Evolutionary conservation across 1,140 invertebrate genomes (phyloP).

Genomic region (Drosophila serrata): DNA sequence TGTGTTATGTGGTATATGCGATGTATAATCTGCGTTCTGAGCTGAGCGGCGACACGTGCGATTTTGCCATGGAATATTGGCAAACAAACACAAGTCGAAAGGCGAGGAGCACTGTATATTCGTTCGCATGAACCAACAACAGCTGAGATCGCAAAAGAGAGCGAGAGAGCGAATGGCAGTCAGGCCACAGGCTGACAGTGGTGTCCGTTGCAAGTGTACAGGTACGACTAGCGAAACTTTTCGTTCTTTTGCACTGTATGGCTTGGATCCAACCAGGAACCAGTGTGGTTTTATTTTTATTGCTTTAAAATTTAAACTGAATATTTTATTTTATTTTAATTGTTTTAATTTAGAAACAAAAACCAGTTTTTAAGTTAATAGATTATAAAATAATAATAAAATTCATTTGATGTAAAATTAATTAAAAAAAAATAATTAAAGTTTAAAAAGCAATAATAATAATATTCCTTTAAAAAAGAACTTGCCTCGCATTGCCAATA

Average conservation of each 20-base stretch:
- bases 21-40: conserved; percentile 21
- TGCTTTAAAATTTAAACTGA: too few relatives aligned
- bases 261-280: neutral
- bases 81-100: conserved; percentile 24
- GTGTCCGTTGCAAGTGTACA: neutral
- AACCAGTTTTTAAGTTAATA: too few relatives aligned
- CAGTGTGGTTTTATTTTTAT: neutral
- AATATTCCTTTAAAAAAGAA: too few relatives aligned
- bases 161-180: conserved; percentile 36
- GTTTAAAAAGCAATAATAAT: neutral
- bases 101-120: conserved; percentile 10
- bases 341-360: neutral
- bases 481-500: neutral
- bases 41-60: conserved; percentile 46
- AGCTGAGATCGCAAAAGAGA: conserved; percentile 42
- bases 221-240: neutral
- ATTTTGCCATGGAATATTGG: conserved; percentile 47
- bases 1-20: neutral
- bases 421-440: neutral
- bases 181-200: conserved; percentile 18
- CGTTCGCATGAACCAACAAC: conserved; percentile 10
- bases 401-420: too few relatives aligned
- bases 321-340: too few relatives aligned
- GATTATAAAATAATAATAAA: too few relatives aligned
- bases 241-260: too few relatives aligned